Conservation (phyloP, 2,797 vertebrate species). For the Scolopax rusticola region DNA sequence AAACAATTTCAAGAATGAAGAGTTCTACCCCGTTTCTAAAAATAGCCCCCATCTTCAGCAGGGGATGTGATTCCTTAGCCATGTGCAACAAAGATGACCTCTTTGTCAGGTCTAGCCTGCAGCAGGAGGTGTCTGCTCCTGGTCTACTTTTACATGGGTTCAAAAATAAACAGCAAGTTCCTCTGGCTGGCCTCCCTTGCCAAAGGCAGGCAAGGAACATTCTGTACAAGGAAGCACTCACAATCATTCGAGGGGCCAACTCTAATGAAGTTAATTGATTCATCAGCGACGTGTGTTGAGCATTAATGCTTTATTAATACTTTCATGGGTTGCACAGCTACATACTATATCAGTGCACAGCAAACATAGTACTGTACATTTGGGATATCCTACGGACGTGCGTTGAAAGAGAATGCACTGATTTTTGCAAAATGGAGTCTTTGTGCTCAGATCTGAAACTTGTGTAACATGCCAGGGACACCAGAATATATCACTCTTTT, state of each 20-base stretch:
- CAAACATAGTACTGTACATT: neutral
- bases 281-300: neutral
- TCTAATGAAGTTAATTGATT: constrained; percentile 47
- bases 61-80: constrained; percentile 61
- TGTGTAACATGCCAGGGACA: constrained; percentile 18
- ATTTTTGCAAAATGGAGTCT: constrained; percentile 61
- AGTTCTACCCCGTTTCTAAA: constrained; percentile 75
- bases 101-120: constrained; percentile 74
- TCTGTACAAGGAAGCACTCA: constrained; percentile 67
- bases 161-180: constrained; percentile 75
- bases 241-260: neutral
- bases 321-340: neutral
- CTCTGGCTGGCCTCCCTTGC: constrained; percentile 59
- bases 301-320: constrained; percentile 21
- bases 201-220: constrained; percentile 68
- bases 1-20: constrained; percentile 79
- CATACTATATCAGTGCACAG: neutral
- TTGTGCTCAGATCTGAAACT: constrained; percentile 38
- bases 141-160: constrained; percentile 71
- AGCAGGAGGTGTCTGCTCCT: constrained; percentile 68
- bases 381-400: neutral
- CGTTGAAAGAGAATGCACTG: constrained; percentile 45
- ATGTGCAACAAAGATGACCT: constrained; percentile 78
- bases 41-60: constrained; percentile 70
- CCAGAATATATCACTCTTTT: constrained; percentile 35